Conservation (phyloP, 2,113 vertebrate species). For the Sciurus niger region DNA sequence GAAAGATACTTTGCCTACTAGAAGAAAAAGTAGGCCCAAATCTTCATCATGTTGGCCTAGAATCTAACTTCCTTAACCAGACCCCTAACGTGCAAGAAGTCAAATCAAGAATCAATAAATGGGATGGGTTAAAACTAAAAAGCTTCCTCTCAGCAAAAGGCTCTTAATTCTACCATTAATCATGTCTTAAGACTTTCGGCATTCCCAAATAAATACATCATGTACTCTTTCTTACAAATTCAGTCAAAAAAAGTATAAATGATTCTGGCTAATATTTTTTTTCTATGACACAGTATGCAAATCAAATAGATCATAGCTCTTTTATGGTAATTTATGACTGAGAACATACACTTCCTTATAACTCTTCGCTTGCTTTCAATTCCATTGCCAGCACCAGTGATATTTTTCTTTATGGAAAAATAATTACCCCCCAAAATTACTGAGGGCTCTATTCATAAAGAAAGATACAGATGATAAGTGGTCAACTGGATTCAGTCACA, state of each 20-base stretch:
- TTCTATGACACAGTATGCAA: not conserved
- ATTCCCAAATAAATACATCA: conserved; percentile 11
- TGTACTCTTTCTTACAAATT: conserved; percentile 14
- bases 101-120: no score
- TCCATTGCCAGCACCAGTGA: not conserved
- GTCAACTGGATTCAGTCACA: not conserved
- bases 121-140: no score
- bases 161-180: not conserved
- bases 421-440: not conserved
- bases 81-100: no score
- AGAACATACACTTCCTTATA: not conserved
- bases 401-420: not conserved
- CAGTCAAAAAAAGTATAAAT: conserved; percentile 11
- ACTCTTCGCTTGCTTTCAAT: not conserved
- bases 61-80: no score
- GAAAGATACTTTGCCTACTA: no score
- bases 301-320: not conserved
- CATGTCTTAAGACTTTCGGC: not conserved
- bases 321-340: not conserved
- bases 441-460: not conserved
- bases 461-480: not conserved
- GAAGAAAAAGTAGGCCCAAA: no score
- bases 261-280: not conserved
- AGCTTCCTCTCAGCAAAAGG: not conserved
- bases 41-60: no score